phyloP scores from a whole-genome alignment of 2,888 invertebrate species.

The Lottia scabra region DNA sequence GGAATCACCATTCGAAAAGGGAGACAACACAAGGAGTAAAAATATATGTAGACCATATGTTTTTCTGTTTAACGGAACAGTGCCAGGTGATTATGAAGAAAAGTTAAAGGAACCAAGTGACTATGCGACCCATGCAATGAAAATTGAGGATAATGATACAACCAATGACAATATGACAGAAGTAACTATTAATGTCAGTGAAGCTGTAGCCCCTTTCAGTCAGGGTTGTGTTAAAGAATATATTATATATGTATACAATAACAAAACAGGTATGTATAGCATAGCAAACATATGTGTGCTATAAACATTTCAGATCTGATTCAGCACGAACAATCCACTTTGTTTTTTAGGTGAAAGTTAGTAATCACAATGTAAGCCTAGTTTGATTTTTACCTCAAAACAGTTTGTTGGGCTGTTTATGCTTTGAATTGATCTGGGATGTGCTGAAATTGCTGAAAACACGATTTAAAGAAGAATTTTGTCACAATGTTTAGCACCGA shows the following conservation, averaged over 20 bases:
- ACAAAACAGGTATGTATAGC: slow-evolving; percentile 14
- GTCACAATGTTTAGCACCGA: too few relatives aligned
- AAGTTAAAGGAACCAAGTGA: background rate
- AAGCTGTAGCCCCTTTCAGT: slow-evolving; percentile 19
- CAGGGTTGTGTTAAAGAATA: slow-evolving; percentile 28
- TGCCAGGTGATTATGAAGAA: slow-evolving; percentile 1
- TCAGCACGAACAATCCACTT: too few relatives aligned
- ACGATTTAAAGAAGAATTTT: too few relatives aligned
- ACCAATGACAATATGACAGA: background rate
- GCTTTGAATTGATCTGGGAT: too few relatives aligned
- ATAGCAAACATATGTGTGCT: background rate
- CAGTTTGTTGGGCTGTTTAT: too few relatives aligned
- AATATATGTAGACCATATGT: slow-evolving; percentile 17
- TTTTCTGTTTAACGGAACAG: slow-evolving; percentile 24
- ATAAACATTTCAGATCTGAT: background rate
- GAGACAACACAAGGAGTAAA: background rate
- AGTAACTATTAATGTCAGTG: background rate
- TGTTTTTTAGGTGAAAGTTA: too few relatives aligned
- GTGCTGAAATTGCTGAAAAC: too few relatives aligned
- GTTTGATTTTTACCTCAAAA: too few relatives aligned
- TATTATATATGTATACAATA: slow-evolving; percentile 16
- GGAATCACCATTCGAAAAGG: background rate
- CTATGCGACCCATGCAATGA: background rate
- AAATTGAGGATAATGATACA: background rate
- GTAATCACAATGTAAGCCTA: too few relatives aligned